Conservation (phyloP, 2,888 invertebrate species). For the Tetragnatha montana region DNA sequence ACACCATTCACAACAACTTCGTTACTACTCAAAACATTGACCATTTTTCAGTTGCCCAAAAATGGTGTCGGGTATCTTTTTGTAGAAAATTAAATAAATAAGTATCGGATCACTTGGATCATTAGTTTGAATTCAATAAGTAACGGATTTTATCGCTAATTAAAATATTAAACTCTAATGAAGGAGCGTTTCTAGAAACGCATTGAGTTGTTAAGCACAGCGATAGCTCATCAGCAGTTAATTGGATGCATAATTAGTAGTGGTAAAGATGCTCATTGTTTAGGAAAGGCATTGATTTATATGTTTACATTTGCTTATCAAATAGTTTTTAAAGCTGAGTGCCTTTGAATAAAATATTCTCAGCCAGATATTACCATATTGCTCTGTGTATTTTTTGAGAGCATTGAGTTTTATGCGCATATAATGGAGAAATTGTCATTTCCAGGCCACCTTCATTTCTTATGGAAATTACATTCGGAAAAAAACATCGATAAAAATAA, state of each 20-base stretch:
- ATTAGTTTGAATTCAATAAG: slow-evolving; percentile 13
- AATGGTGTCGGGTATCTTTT: slow-evolving; percentile 15
- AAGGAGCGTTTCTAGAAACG: background rate
- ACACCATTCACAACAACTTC: background rate
- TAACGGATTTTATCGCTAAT: slow-evolving; percentile 29
- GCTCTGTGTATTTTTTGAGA: background rate
- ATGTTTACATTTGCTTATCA: slow-evolving; percentile 10
- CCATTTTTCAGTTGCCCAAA: background rate
- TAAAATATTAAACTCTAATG: slow-evolving; percentile 34
- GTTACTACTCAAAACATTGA: background rate
- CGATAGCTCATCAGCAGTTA: slow-evolving; percentile 7
- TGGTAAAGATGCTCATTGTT: background rate
- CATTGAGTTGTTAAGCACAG: background rate
- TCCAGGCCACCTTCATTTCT: background rate
- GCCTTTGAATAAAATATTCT: background rate
- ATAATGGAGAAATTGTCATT: background rate
- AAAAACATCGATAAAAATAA: no score
- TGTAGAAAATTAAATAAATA: slow-evolving; percentile 12
- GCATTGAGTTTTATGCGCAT: background rate
- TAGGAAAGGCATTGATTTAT: slow-evolving; percentile 4
- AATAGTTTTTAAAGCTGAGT: background rate
- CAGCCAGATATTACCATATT: background rate
- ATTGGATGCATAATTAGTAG: slow-evolving; percentile 28
- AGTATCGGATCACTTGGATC: slow-evolving; percentile 3
- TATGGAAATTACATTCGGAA: background rate